phyloP scores from a whole-genome alignment of 1,140 invertebrate species.

The Drosophila seguyi region DNA sequence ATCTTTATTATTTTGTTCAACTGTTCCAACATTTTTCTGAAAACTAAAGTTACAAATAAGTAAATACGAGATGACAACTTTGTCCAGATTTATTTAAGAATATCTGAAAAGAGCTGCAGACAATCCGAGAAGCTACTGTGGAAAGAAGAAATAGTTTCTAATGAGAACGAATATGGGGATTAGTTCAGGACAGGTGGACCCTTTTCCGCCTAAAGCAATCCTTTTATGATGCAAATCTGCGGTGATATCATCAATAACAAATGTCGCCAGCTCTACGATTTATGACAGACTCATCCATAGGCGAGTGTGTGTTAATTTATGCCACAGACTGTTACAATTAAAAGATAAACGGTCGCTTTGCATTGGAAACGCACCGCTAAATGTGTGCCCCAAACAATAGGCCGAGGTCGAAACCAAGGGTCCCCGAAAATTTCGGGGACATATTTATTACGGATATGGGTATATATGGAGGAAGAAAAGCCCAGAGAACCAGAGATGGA shows the following conservation, averaged over 20 bases:
- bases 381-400: constrained; percentile 49
- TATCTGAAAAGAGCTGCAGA: constrained; percentile 16
- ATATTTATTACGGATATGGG: constrained; percentile 1
- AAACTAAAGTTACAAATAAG: no score
- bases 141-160: constrained; percentile 32
- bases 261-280: constrained; percentile 71
- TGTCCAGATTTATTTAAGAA: constrained; percentile 6
- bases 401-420: background rate
- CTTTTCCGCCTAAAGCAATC: constrained; percentile 47
- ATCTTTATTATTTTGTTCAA: no score
- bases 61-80: constrained; percentile 2
- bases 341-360: constrained; percentile 80
- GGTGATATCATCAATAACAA: constrained; percentile 63
- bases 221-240: constrained; percentile 76
- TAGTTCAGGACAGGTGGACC: constrained; percentile 50
- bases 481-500: constrained; percentile 1
- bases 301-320: constrained; percentile 63
- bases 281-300: constrained; percentile 51
- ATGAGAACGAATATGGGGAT: constrained; percentile 54
- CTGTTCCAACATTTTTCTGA: no score
- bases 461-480: constrained; percentile 1
- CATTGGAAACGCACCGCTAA: constrained; percentile 78
- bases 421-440: constrained; percentile 9
- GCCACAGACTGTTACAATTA: constrained; percentile 79
- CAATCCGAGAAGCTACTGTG: constrained; percentile 42